These are phyloP conservation scores for Athene cunicularia DNA, from an alignment of 2,113 vertebrate species.

Conservation along the genomic window DNA sequence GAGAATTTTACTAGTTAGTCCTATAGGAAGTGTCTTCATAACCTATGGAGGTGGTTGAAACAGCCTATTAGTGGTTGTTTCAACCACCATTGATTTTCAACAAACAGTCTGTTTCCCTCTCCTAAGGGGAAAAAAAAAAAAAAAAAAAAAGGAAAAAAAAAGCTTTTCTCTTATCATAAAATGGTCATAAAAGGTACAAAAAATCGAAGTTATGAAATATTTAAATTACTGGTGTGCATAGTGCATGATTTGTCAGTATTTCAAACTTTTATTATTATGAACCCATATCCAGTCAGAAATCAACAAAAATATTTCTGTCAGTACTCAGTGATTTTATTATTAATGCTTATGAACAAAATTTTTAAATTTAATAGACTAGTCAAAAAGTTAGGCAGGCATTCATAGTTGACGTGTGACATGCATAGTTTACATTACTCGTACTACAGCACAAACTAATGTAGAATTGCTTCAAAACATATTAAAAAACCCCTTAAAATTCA, in stretches of 20 bases:
- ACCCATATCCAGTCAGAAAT: neutral
- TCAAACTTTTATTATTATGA: neutral
- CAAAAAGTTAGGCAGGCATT: neutral
- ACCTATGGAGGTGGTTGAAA: neutral
- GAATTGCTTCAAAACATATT: neutral
- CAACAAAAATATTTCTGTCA: neutral
- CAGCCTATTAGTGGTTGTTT: neutral
- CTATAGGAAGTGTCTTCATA: neutral
- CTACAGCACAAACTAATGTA: neutral
- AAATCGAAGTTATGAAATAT: neutral
- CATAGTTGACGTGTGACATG: neutral
- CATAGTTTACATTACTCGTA: neutral
- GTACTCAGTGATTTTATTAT: neutral
- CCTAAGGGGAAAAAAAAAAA: no score
- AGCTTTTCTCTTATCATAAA: neutral
- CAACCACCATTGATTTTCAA: no score
- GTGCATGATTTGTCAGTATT: neutral
- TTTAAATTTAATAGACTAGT: neutral
- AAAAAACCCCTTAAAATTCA: neutral
- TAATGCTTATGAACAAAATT: neutral
- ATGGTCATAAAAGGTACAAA: neutral
- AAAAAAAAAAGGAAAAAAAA: no score
- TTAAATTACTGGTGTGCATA: neutral
- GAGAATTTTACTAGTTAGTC: neutral
- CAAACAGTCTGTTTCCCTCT: neutral